Base-by-base conservation (phyloP, 2,113 vertebrate genomes). In the Cyprinus carpio region DNA sequence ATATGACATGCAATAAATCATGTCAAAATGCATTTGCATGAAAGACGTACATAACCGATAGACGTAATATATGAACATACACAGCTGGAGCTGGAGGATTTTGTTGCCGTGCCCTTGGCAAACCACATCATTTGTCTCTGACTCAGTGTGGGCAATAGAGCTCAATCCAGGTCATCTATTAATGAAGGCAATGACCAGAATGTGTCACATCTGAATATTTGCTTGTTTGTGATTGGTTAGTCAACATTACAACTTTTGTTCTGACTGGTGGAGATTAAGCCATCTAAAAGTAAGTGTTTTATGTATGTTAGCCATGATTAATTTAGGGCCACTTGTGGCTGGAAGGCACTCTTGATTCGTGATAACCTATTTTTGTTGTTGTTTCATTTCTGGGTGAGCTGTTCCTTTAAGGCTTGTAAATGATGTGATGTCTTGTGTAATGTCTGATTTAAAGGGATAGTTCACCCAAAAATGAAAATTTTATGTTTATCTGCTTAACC, bases 61-160 rank as follows among this genome's bases (percentile, higher is more conserved):
- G 13, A 58, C 18, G 10, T 23, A 25, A 27, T 49, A 4, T 37
- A 43, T 62, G 56, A 4, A 27, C 77, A 16, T 58, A 80, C 18
- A 34, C 58, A 80, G 77, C n/a, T 27, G 23, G 58, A 64, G 56
- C 4, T 64, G 34, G 6, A 74, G 43, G 49, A 40, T 15, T 74
- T 54, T 83, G 81, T 40, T 83, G 34, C 4, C 13, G 13, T 74
- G 29, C 27, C 23, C 67, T 67, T 34, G 23, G 65, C 67, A 10
- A 71, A 37, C 65, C 27, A 83, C 29, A 69, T 72, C 3, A 54
- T 56, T 81, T 74, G 71, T 74, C 37, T n/a, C 49, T 80, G 54
- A 67, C 27, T 77, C 75, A 77, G 11, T 58, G 75, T 77, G 49
- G 11, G 27, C 75, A 56, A 76, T 20, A 23, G 49, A 58, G 29